Conservation (phyloP, 2,113 vertebrate species). For the Kryptolebias marmoratus region DNA sequence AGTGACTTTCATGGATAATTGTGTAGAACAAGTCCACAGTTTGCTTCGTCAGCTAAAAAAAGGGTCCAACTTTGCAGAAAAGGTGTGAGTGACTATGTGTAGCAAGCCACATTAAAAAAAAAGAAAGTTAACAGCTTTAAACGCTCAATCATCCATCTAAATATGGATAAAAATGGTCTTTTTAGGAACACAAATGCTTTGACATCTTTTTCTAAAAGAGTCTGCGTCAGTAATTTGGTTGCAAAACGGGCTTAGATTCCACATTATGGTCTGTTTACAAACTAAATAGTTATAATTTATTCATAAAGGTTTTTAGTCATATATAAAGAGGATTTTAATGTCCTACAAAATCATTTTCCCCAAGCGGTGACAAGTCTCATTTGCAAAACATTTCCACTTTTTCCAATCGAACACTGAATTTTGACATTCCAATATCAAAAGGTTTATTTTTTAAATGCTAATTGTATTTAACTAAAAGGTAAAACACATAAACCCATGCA, state of each 20-base stretch:
- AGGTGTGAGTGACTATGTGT: too few species aligned
- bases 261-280: constrained; percentile 10
- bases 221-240: background rate
- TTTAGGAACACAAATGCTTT: background rate
- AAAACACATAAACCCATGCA: too few species aligned
- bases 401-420: background rate
- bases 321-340: background rate
- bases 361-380: background rate
- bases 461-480: too few species aligned
- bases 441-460: too few species aligned
- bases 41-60: constrained; percentile 54
- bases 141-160: background rate
- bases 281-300: constrained; percentile 13
- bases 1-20: constrained; percentile 64
- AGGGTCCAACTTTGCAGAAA: constrained; percentile 24
- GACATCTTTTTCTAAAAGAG: background rate
- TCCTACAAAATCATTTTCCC: background rate
- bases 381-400: background rate
- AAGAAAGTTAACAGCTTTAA: background rate
- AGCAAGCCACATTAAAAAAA: constrained; percentile 15
- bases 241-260: constrained; percentile 15
- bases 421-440: too few species aligned
- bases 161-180: background rate
- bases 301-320: background rate
- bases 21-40: constrained; percentile 60